phyloP scores from a whole-genome alignment of 2,888 invertebrate genomes.

The Rotaria magnacalcarata region DNA sequence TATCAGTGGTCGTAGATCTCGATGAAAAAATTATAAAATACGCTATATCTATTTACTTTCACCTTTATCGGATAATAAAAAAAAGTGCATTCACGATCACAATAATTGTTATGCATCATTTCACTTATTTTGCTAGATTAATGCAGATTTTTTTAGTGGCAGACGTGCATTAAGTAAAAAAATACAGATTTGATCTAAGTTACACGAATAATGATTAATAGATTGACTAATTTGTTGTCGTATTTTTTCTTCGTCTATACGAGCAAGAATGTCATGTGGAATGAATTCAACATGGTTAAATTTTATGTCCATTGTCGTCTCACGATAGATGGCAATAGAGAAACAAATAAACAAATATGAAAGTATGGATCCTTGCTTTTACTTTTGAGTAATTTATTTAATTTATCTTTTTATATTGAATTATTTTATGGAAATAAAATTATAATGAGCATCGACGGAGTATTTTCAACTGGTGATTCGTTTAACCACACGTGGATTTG shows the following conservation, averaged over 20 bases:
- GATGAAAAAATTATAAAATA: background rate
- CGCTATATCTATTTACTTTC: background rate
- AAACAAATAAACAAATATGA: background rate
- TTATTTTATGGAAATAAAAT: too few relatives aligned
- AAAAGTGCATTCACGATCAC: background rate
- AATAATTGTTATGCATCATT: background rate
- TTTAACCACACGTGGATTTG: background rate
- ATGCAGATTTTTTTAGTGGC: too few relatives aligned
- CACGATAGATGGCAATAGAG: background rate
- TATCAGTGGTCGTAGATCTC: background rate
- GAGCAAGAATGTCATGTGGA: background rate
- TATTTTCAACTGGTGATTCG: background rate
- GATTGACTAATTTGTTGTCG: background rate
- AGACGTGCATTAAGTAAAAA: too few relatives aligned
- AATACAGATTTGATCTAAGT: too few relatives aligned
- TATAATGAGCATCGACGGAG: too few relatives aligned
- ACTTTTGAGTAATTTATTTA: too few relatives aligned
- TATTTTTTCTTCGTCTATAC: too few relatives aligned
- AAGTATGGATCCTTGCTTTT: too few relatives aligned
- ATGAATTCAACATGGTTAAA: background rate
- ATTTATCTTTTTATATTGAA: too few relatives aligned
- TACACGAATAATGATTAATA: background rate
- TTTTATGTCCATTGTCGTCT: background rate
- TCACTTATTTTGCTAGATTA: background rate
- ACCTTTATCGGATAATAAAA: background rate